A percentile compares a stretch with the other conserved stretches of the same genome.
Conservation (phyloP, 2,113 vertebrate species). For the Panthera uncia region DNA sequence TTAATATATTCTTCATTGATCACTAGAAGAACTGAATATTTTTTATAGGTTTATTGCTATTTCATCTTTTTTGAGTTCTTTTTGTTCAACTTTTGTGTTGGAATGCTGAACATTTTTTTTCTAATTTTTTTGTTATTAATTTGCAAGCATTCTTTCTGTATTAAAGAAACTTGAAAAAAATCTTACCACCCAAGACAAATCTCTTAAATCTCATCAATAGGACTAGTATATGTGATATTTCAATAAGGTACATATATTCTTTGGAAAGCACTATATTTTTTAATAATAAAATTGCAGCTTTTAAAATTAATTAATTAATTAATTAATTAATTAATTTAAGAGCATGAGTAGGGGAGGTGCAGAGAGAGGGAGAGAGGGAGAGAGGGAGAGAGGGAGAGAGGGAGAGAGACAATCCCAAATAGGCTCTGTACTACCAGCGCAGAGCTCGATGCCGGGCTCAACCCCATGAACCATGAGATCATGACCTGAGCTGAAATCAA, state of each 20-base stretch:
- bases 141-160: not conserved
- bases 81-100: not conserved
- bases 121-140: not conserved
- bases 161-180: not conserved
- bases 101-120: not conserved
- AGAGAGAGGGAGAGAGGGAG: too few species aligned
- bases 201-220: not conserved
- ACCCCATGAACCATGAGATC: too few species aligned
- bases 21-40: not conserved
- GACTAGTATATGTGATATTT: not conserved
- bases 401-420: too few species aligned
- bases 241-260: not conserved
- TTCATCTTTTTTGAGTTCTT: not conserved
- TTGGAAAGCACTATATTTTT: constrained; percentile 19
- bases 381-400: too few species aligned
- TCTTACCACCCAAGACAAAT: not conserved
- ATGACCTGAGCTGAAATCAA: too few species aligned
- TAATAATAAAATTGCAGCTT: not conserved
- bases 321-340: too few species aligned
- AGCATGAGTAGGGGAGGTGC: too few species aligned
- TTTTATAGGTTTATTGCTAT: not conserved
- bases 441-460: too few species aligned
- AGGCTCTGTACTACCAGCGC: too few species aligned
- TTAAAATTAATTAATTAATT: too few species aligned
- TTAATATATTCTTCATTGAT: not conserved